A percentile compares a stretch with the other conserved stretches of the same genome.
phyloP scores from a whole-genome alignment of 1,140 invertebrate species.

The Maconellicoccus hirsutus region DNA sequence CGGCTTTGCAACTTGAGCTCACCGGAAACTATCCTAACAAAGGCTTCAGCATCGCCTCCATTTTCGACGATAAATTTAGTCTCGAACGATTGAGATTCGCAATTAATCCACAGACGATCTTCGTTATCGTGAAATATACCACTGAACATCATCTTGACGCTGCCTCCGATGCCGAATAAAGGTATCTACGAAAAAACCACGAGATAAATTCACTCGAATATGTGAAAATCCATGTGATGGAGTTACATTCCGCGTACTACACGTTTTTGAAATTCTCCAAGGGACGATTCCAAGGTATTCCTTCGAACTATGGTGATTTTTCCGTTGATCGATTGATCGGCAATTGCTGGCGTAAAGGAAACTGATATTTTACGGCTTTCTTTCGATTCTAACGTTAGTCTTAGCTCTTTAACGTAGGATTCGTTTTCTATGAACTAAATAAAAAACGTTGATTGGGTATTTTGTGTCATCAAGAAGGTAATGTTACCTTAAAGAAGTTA shows the following conservation, averaged over 20 bases:
- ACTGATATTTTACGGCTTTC: conserved; percentile 13
- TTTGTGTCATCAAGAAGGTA: too few species aligned
- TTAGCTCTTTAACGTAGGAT: not conserved
- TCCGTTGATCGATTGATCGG: conserved; percentile 6
- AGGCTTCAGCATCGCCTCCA: not conserved
- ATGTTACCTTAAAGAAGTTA: conserved; percentile 25
- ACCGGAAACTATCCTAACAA: not conserved
- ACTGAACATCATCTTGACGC: not conserved
- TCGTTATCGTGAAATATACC: conserved; percentile 11
- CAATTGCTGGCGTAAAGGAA: not conserved
- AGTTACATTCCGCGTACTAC: not conserved
- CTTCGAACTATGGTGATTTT: not conserved
- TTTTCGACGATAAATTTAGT: conserved; percentile 1
- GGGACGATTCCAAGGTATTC: not conserved
- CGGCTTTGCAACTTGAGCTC: not conserved
- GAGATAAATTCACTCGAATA: not conserved
- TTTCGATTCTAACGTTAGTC: not conserved
- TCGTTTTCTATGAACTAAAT: conserved; percentile 6
- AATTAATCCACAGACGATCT: conserved; percentile 1
- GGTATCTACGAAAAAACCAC: conserved; percentile 2
- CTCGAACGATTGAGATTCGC: not conserved
- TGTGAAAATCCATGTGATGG: not conserved
- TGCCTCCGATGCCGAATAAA: not conserved
- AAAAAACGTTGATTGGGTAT: too few species aligned
- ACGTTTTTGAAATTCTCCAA: conserved; percentile 1